Conservation (phyloP, 2,888 invertebrate species). For the Endomychus coccineus region DNA sequence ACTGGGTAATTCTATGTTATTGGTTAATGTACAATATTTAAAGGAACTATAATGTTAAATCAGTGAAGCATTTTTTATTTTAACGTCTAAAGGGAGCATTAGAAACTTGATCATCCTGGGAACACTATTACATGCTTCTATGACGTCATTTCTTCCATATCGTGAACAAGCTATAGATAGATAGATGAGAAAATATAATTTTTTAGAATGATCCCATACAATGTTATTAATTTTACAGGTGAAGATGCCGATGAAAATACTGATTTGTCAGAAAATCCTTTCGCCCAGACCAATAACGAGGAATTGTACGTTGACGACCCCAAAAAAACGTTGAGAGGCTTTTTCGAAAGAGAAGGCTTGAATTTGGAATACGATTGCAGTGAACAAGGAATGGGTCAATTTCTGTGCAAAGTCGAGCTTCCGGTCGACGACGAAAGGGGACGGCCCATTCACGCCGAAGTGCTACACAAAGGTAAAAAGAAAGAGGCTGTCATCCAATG, state of each 20-base stretch:
- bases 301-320: constrained; percentile 90
- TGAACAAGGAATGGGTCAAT: constrained; percentile 80
- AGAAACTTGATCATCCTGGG: too few relatives aligned
- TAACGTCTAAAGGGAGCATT: too few relatives aligned
- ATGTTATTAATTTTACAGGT: constrained; percentile 39
- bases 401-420: constrained; percentile 72
- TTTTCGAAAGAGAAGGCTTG: constrained; percentile 87
- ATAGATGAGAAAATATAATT: too few relatives aligned
- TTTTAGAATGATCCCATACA: too few relatives aligned
- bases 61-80: too few relatives aligned
- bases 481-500: constrained; percentile 90
- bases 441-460: constrained; percentile 73
- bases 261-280: constrained; percentile 77
- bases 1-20: too few relatives aligned
- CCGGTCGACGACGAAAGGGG: constrained; percentile 76
- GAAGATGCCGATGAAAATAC: constrained; percentile 85
- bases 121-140: too few relatives aligned
- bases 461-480: constrained; percentile 83
- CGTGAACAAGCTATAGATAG: too few relatives aligned
- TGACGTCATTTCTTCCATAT: too few relatives aligned
- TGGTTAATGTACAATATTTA: too few relatives aligned
- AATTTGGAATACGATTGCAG: constrained; percentile 80
- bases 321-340: constrained; percentile 87
- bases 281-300: constrained; percentile 73
- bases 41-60: too few relatives aligned